A percentile compares a stretch with the other conserved stretches of the same genome.
phyloP scores from a whole-genome alignment of 2,888 invertebrate genomes.

The Lithophane socia region DNA sequence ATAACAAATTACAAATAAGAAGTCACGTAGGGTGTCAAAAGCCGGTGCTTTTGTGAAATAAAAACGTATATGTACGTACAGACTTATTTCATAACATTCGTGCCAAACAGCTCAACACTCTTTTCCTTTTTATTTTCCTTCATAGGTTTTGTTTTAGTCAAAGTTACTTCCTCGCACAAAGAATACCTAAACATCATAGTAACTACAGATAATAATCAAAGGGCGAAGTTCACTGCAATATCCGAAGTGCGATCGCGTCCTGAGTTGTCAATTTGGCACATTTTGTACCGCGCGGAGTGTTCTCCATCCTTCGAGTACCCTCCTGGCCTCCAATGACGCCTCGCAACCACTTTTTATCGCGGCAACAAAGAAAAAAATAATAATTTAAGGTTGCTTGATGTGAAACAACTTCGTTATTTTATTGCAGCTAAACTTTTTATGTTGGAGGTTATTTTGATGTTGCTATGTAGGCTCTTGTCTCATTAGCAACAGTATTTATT shows the following conservation, averaged over 20 bases:
- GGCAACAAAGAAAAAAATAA: constrained; percentile 77
- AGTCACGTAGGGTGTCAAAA: neutral
- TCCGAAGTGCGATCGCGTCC: constrained; percentile 79
- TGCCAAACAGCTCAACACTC: neutral
- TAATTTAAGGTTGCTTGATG: constrained; percentile 76
- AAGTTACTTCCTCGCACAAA: constrained; percentile 7
- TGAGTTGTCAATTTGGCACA: constrained; percentile 86
- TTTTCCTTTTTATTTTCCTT: too few species aligned
- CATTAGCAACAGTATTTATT: neutral
- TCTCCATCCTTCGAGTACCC: constrained; percentile 72
- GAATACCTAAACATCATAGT: constrained; percentile 25
- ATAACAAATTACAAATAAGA: neutral
- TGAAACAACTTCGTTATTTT: constrained; percentile 73
- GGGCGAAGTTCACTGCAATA: constrained; percentile 71
- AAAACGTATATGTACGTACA: neutral
- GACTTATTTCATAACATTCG: neutral
- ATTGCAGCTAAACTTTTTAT: constrained; percentile 43
- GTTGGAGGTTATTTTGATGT: constrained; percentile 27
- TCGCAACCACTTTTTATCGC: constrained; percentile 81
- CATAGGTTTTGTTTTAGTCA: neutral
- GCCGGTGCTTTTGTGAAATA: neutral
- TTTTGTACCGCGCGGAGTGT: constrained; percentile 81
- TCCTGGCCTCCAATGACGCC: constrained; percentile 76
- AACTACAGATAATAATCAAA: constrained; percentile 51
- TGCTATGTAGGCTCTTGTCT: neutral